phyloP scores from a whole-genome alignment of 2,797 vertebrate species.

The Passerculus sandwichensis region DNA sequence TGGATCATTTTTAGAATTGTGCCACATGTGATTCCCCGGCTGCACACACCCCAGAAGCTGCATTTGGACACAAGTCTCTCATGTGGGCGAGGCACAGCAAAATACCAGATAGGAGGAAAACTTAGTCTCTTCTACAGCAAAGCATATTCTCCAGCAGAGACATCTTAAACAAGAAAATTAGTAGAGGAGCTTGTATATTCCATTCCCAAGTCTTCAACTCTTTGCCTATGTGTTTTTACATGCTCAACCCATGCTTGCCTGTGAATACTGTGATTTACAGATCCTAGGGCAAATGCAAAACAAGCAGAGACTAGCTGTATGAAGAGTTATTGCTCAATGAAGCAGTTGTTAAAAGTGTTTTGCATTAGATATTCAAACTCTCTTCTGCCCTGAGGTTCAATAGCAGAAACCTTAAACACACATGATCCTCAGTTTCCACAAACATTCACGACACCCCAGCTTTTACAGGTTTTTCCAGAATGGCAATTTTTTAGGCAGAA shows the following conservation, averaged over 20 bases:
- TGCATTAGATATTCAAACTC: constrained; percentile 60
- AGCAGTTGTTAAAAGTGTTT: constrained; percentile 48
- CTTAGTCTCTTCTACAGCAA: neutral
- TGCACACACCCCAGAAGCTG: neutral
- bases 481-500: neutral
- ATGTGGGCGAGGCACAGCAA: fast-evolving
- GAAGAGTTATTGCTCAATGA: constrained; percentile 37
- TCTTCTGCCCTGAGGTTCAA: constrained; percentile 32
- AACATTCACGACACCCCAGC: neutral
- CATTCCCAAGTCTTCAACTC: neutral
- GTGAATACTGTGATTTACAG: constrained; percentile 59
- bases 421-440: constrained; percentile 19
- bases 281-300: constrained; percentile 68
- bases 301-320: constrained; percentile 76
- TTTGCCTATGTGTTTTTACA: constrained; percentile 36
- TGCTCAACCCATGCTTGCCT: constrained; percentile 46
- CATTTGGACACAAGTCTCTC: neutral
- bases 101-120: neutral
- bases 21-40: neutral
- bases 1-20: neutral
- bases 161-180: neutral
- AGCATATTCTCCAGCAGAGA: neutral
- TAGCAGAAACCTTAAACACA: constrained; percentile 49
- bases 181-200: neutral
- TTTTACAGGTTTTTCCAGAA: constrained; percentile 53